Evolutionary conservation across 2,888 invertebrate species (phyloP), one percentile per base, ranked within the genome.

Genomic region (Sturmia bella): DNA sequence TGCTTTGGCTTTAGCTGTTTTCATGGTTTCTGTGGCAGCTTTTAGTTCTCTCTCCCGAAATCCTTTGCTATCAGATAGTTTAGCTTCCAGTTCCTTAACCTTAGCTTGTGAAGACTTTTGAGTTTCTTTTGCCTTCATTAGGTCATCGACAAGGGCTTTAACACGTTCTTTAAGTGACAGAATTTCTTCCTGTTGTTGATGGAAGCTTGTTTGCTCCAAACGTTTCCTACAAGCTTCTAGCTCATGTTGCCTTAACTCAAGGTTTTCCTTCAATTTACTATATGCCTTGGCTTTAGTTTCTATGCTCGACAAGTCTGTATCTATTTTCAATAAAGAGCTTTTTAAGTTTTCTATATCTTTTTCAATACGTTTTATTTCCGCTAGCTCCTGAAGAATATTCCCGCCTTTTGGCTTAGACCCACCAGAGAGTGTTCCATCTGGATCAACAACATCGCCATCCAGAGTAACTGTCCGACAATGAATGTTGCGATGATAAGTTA

Each of bases 401-500:
- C 91, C 92, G 0, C 93, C 93, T 91, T 92, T 93, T 5, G 92
- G 92, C 48, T 92, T 88, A 0, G 96, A 93, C 88, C 99, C 99
- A 87, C 99, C 99, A 72, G 96, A 94, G 41, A 99, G 92, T 9
- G 95, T 95, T 86, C 99, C 99, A 64, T 94, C 92, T 0, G 99
- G 98, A 91, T 98, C 97, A 85, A 96, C 95, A 41, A 96, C 94
- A 90, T 99, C 99, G 0, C 99, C 99, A 85, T 97, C 97, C 4
- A 97, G 90, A 0, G 99, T 98, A 21, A 99, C 97, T 87, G 94
- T 94, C 83, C 94, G 94, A 43, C 93, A 93, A 85, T 92, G 91
- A 77, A 96, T 94, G 59, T 91, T 90, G 12, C 92, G 92, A 90
- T 97, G 93, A 91, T 95, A 98, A 4, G 96, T 94, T 3, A 98